Evolutionary conservation across 2,888 invertebrate genomes (phyloP).

Genomic region (Drosophila tanythrix): DNA sequence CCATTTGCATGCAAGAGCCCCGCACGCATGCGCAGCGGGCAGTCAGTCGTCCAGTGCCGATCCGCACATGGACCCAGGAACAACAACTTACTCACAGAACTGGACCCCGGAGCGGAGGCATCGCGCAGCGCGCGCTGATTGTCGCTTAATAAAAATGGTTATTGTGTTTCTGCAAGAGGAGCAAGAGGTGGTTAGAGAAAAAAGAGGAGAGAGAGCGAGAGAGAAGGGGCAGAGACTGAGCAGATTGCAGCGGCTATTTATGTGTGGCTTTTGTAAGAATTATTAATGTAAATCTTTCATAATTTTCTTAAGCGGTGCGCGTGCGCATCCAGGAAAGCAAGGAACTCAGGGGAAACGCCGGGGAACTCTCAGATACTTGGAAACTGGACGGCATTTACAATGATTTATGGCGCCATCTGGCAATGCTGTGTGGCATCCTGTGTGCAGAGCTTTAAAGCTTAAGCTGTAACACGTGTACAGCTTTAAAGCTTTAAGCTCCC

Average conservation of each 20-base stretch:
- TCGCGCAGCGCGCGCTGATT: constrained; percentile 75
- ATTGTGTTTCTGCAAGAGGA: constrained; percentile 64
- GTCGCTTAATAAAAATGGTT: constrained; percentile 81
- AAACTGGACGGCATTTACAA: constrained; percentile 31
- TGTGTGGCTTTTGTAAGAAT: constrained; percentile 81
- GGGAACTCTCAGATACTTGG: constrained; percentile 7
- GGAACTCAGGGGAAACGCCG: neutral
- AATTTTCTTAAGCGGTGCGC: constrained; percentile 81
- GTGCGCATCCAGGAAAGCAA: constrained; percentile 59
- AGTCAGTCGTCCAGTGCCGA: constrained; percentile 46
- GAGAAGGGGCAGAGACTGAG: constrained; percentile 1
- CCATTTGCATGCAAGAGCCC: constrained; percentile 81
- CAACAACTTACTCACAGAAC: constrained; percentile 50
- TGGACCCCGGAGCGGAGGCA: constrained; percentile 48
- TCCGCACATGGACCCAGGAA: constrained; percentile 30
- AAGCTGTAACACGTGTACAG: constrained; percentile 31
- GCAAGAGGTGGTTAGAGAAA: neutral
- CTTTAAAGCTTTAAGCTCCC: constrained; percentile 63
- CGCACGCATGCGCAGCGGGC: constrained; percentile 79
- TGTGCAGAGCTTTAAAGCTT: constrained; percentile 37
- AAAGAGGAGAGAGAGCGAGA: neutral
- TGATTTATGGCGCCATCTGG: constrained; percentile 68
- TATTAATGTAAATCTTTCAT: constrained; percentile 83
- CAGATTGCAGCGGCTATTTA: constrained; percentile 75
- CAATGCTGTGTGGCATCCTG: constrained; percentile 61